These are phyloP conservation scores for Palloptera scutellata DNA, from an alignment of 2,888 invertebrate genomes.

Conservation along the genomic window DNA sequence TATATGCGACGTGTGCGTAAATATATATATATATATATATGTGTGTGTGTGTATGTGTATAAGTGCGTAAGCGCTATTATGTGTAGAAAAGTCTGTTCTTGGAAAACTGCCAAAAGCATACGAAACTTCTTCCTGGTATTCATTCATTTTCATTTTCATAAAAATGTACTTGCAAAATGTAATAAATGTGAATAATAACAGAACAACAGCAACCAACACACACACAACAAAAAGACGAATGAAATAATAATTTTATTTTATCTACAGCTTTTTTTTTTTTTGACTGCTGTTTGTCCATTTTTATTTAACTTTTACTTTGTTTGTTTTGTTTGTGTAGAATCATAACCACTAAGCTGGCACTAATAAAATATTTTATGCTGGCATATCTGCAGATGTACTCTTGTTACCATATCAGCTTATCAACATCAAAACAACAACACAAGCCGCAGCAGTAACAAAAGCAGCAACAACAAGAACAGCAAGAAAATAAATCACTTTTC, in stretches of 20 bases:
- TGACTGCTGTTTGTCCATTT: no score
- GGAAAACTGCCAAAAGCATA: constrained; percentile 4
- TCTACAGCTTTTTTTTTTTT: no score
- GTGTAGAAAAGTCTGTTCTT: neutral
- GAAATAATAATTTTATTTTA: no score
- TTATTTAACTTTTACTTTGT: no score
- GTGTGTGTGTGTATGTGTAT: no score
- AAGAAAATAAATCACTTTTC: neutral
- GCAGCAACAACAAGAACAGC: neutral
- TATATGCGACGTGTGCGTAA: neutral
- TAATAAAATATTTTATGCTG: constrained; percentile 7
- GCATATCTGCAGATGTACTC: constrained; percentile 7
- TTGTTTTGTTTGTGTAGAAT: neutral
- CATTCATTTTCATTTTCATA: neutral
- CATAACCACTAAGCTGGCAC: constrained; percentile 7
- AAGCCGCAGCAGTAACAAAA: neutral
- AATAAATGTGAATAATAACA: constrained; percentile 2
- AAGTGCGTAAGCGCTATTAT: no score
- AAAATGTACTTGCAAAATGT: neutral
- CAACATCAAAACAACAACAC: neutral
- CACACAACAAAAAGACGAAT: neutral
- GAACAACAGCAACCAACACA: neutral
- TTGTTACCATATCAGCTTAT: neutral
- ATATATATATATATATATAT: no score
- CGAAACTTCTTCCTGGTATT: neutral